Base-by-base conservation (phyloP, 1,140 invertebrate genomes). In the Plodia interpunctella region DNA sequence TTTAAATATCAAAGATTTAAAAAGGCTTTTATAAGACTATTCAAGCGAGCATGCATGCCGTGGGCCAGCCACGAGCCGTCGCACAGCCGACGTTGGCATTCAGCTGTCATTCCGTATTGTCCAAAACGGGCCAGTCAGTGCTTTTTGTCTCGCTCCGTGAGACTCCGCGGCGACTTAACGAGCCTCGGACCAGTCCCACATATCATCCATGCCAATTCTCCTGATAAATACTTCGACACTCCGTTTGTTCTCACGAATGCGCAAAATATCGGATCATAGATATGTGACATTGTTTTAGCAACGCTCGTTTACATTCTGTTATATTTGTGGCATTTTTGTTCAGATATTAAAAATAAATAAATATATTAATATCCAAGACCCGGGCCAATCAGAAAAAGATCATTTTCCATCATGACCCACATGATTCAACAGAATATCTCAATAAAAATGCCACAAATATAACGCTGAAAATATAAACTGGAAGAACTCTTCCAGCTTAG, bases 141-240 rank as follows among this genome's bases (percentile, higher is more conserved):
- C 70, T 87, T 88, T 88, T 88, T 88, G 76, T 88, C 74, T 73
- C 62, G 71, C 69, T 80, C 79, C 81, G 75, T 86, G 80, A 88
- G 86, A 88, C 82, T 78, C 76, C 69, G 66, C 72, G 85, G 80
- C 85, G 74, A 78, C 80, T 78, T 80, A 80, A 82, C 83, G 74
- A 85, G 73, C 76, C 78, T 80, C 77, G 81, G 85, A 86, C 85
- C 83, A 80, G 85, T 88, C 86, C 81, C 68, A 82, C 74, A 76
- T 82, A 76, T 79, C 76, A 74, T 70, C 72, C 82, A 86, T 75
- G 69, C 85, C 77, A 83, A 88, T 86, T 72, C 80, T 83, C 74
- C 78, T 78, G 77, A 80, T 83, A 82, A 80, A 83, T 80, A 78
- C 75, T 72, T 74, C 72, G 70, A 74, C 74, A 73, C 72, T 62